Evolutionary conservation across 37 sponge, comb jelly and placozoan genomes (phyloP).

Genomic region (Eunapius fragilis): DNA sequence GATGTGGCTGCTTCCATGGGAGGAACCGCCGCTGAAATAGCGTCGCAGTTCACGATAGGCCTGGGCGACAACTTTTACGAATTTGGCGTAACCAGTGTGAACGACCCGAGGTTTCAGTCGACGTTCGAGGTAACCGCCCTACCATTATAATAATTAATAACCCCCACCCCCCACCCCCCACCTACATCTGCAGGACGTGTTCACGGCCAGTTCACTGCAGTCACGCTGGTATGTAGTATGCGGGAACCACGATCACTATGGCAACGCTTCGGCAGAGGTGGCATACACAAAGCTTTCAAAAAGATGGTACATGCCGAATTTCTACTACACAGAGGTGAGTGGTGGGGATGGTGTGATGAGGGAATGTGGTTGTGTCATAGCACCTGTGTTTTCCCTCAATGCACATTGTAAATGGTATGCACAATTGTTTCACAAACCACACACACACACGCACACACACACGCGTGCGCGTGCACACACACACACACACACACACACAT

Average conservation of each 20-base stretch:
- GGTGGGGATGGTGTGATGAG: too few relatives aligned
- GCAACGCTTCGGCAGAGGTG: constrained; percentile 70
- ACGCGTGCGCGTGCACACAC: too few relatives aligned
- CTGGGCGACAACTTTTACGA: constrained; percentile 70
- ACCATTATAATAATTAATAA: background rate
- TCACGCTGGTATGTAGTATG: constrained; percentile 61
- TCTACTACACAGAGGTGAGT: constrained; percentile 66
- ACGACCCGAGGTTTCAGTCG: constrained; percentile 57
- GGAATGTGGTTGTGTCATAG: too few relatives aligned
- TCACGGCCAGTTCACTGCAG: constrained; percentile 66
- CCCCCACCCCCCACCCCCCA: too few relatives aligned
- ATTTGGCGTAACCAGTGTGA: constrained; percentile 46
- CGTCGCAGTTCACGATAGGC: constrained; percentile 42
- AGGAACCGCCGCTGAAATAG: constrained; percentile 3
- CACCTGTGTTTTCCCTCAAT: background rate
- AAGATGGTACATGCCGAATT: constrained; percentile 68
- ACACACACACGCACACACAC: too few relatives aligned
- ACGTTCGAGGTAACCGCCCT: constrained; percentile 59
- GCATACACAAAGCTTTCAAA: constrained; percentile 60
- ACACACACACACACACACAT: too few relatives aligned
- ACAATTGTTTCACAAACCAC: too few relatives aligned
- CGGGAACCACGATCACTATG: constrained; percentile 85
- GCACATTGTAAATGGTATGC: background rate
- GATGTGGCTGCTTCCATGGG: constrained; percentile 46
- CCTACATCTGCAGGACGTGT: constrained; percentile 68